Base-by-base conservation (phyloP, 2,113 vertebrate species). In the Sturnira hondurensis region DNA sequence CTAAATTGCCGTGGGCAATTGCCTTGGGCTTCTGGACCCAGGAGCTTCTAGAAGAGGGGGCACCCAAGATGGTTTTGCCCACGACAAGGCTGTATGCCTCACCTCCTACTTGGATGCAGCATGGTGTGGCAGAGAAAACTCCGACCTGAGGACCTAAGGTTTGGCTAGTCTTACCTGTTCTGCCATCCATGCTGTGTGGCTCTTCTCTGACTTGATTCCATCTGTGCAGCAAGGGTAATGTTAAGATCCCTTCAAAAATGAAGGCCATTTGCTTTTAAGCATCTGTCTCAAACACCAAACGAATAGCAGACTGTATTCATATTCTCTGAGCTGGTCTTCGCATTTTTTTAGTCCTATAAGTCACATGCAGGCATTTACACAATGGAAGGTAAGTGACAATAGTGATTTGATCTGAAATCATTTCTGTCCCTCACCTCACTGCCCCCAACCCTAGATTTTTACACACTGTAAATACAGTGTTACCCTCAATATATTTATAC, bases 81-180 rank as follows among this genome's bases (percentile, higher is more conserved):
- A 10, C 1, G 15, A 50, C 13, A 4, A 4, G 54, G 36, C 8
- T 56, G 50, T 33, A 17, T 38, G 22, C 36, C 31, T 76, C 38
- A 2, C 56, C 8, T 31, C 28, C 10, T n/a, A 20, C 7, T 3
- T 47, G 38, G 24, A 38, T 0, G 17, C 5, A 12, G 13, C 28
- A 0, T 33, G 10, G 17, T 36, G 4, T 73, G 65, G 41, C 50
- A 2, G 24, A 68, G 38, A 58, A 38, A 11, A 38, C 63, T 41
- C 45, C 16, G 24, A 47, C 33, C 41, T 5, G 0, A 80, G 26
- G 17, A 19, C 14, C 31, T 14, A 1, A 4, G 4, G 22, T 52
- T 22, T 58, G 50, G 50, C 58, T 68, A 41, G 50, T 28, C 52
- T 33, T 83, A 2, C 31, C 56, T 43, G 22, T 67, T 82, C 17